Evolutionary conservation across 2,113 vertebrate genomes (phyloP), one percentile per base, ranked within the genome.

Genomic region (Colistium nudipinnis): DNA sequence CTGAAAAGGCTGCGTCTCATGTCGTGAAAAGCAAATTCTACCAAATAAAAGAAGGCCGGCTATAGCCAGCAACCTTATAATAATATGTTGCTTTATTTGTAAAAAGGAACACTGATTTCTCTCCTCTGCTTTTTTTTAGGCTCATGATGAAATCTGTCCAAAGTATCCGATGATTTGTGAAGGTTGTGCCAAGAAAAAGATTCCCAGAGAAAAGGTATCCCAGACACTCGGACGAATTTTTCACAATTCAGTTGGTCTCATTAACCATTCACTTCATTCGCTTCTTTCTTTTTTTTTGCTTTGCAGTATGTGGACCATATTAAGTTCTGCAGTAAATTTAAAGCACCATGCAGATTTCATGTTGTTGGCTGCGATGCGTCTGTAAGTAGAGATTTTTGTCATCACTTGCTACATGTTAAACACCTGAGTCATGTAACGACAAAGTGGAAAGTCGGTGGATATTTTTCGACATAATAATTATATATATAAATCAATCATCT

Each of bases 151-250:
- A 31, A 92, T 95, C 75, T 99, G 98, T 84, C 96, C 96, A 33
- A 95, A 96, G 74, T 95, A 96, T 51, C 97, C 96, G 0, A 89
- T 99, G 94, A 94, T 94, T 8, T 99, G 98, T 7, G 95, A 97
- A 24, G 94, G 95, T 62, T 99, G 98, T 22, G 95, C 96, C 28
- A 95, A 95, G 89, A 96, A 94, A 90, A 98, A 95, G 89, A 94
- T 98, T 68, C 92, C 95, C 6, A 93, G 96, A 78, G 96, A 98
- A 79, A 96, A 96, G 92, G 97, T 97, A 78, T 33, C 7, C 2
- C 33, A 5, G 6, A 66, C 7, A 24, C 60, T 72, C 5, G 22
- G 48, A 24, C 19, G 4, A 38, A 49, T 45, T 39, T n/a, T 25
- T 62, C 48, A 74, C 30, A 59, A 57, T 71, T 70, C 51, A 63